These are phyloP conservation scores for Clunio marinus DNA, from an alignment of 2,888 invertebrate genomes.

Conservation along the genomic window DNA sequence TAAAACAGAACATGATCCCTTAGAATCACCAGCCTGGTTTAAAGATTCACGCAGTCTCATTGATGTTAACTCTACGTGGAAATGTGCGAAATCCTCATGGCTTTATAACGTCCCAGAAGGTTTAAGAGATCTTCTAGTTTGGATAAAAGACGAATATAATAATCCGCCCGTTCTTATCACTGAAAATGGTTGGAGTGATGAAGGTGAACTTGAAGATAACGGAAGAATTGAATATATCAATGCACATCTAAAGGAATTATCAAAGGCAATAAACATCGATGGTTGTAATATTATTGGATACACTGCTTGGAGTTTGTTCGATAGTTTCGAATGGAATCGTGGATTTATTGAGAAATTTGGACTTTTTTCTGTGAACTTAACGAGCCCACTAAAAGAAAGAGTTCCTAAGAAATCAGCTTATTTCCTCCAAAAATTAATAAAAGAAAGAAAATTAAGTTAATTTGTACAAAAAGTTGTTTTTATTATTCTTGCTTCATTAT, in stretches of 20 bases:
- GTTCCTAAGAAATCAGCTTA: slow-evolving; percentile 60
- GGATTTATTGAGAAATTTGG: slow-evolving; percentile 65
- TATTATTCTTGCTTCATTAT: too few relatives aligned
- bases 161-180: slow-evolving; percentile 56
- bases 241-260: slow-evolving; percentile 51
- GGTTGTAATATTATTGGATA: slow-evolving; percentile 54
- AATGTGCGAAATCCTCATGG: slow-evolving; percentile 45
- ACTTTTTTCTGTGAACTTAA: slow-evolving; percentile 63
- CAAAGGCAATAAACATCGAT: slow-evolving; percentile 53
- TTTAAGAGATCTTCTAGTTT: slow-evolving; percentile 45
- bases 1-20: not conserved
- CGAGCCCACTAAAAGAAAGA: slow-evolving; percentile 54
- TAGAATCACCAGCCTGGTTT: not conserved
- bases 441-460: not conserved
- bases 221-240: slow-evolving; percentile 47
- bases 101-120: slow-evolving; percentile 46
- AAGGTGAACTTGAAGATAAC: slow-evolving; percentile 47
- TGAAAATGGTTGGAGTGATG: slow-evolving; percentile 59
- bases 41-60: not conserved
- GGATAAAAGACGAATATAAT: slow-evolving; percentile 56
- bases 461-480: too few relatives aligned
- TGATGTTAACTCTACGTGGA: slow-evolving; percentile 44
- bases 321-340: slow-evolving; percentile 61
- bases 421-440: slow-evolving; percentile 48
- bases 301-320: slow-evolving; percentile 60